Conservation (phyloP, 2,113 vertebrate species). For the Amphiprion percula region DNA sequence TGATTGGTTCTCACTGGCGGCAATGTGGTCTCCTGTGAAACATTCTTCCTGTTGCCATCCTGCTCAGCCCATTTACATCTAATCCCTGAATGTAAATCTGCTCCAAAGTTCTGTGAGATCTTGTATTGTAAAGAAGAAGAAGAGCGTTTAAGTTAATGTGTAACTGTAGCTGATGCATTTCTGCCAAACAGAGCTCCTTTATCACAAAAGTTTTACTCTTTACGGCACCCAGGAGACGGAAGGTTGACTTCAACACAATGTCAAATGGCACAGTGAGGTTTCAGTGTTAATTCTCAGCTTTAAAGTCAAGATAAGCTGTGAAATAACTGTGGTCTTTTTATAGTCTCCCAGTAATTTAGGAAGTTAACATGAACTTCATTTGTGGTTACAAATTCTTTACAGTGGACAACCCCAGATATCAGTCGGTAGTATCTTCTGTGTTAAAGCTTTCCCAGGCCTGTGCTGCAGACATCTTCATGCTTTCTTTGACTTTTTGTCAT, state of each 20-base stretch:
- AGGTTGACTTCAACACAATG: background rate
- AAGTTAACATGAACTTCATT: no score
- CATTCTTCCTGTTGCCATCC: slow-evolving; percentile 33
- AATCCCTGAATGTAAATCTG: slow-evolving; percentile 38
- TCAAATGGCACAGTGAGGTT: background rate
- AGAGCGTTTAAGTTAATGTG: slow-evolving; percentile 6
- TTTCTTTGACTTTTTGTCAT: background rate
- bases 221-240: slow-evolving; percentile 10
- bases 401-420: background rate
- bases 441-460: no score
- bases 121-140: slow-evolving; percentile 20
- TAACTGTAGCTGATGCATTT: slow-evolving; percentile 37
- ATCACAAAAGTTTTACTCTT: background rate
- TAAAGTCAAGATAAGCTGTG: background rate
- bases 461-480: background rate
- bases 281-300: background rate
- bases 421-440: background rate
- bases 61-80: slow-evolving; percentile 30
- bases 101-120: slow-evolving; percentile 26
- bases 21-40: slow-evolving; percentile 48
- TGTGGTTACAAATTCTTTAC: no score
- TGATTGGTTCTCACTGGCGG: slow-evolving; percentile 55
- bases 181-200: slow-evolving; percentile 18
- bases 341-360: no score
- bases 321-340: no score